Conservation (phyloP, 1,140 invertebrate genomes). For the Drosophila sucinea region DNA sequence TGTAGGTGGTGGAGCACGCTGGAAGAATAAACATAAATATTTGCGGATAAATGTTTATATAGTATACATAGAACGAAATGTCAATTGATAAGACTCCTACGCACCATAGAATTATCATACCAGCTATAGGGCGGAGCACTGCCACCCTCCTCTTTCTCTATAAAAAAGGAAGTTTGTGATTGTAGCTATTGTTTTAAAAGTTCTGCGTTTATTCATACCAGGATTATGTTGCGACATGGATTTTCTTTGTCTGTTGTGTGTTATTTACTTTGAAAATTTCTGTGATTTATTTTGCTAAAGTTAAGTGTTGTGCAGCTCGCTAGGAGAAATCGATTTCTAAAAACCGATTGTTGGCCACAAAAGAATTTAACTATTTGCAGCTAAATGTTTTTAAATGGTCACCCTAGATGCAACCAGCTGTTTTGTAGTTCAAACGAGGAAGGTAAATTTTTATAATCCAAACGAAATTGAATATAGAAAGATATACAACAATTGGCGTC, state of each 20-base stretch:
- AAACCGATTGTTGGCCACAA: neutral
- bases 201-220: slow-evolving; percentile 14
- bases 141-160: slow-evolving; percentile 28
- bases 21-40: neutral
- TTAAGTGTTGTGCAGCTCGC: neutral
- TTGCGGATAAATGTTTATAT: neutral
- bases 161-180: neutral
- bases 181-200: neutral
- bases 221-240: slow-evolving; percentile 36
- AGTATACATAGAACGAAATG: slow-evolving; percentile 2
- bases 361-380: no score
- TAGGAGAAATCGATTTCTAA: neutral
- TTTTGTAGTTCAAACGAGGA: neutral
- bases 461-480: neutral
- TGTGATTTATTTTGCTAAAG: neutral
- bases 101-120: slow-evolving; percentile 51
- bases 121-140: slow-evolving; percentile 41
- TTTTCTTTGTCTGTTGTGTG: slow-evolving; percentile 28
- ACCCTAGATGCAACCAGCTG: slow-evolving; percentile 1
- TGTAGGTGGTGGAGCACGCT: slow-evolving; percentile 72
- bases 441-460: neutral
- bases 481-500: neutral
- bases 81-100: slow-evolving; percentile 13
- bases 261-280: slow-evolving; percentile 40
- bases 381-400: neutral